These are phyloP conservation scores for Eilema depressum DNA, from an alignment of 2,888 invertebrate species.

Conservation along the genomic window DNA sequence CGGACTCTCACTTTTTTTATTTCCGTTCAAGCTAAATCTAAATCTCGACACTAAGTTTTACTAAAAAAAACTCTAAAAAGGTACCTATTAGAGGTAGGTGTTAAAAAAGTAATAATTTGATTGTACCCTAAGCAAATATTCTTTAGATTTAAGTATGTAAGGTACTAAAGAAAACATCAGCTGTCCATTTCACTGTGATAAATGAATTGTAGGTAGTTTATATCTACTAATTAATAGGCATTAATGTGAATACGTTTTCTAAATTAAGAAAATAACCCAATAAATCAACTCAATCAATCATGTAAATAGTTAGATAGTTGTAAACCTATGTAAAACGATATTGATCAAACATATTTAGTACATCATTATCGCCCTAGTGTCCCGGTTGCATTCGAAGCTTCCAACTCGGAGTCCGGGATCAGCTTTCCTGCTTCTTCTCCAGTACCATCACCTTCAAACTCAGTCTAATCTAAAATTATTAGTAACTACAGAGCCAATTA, in stretches of 20 bases:
- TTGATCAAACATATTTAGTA: neutral
- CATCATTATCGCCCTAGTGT: neutral
- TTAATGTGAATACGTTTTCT: neutral
- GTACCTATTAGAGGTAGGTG: neutral
- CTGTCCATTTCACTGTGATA: constrained; percentile 33
- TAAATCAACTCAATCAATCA: neutral
- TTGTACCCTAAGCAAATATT: neutral
- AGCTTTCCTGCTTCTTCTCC: neutral
- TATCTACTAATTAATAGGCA: neutral
- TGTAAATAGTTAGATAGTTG: neutral
- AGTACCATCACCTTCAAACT: neutral
- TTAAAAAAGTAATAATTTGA: neutral
- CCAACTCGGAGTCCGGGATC: neutral
- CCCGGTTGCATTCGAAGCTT: neutral
- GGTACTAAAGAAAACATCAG: neutral
- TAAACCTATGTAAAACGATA: neutral
- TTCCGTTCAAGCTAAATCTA: neutral
- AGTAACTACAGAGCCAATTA: neutral
- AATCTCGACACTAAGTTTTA: neutral
- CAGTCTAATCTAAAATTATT: neutral
- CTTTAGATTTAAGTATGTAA: neutral
- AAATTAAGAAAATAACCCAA: neutral
- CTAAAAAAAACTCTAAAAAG: neutral
- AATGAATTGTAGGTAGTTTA: constrained; percentile 17
- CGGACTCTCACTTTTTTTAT: neutral